Evolutionary conservation across 2,797 vertebrate species (phyloP), one percentile per base, ranked within the genome.

Genomic region (Mus caroli): DNA sequence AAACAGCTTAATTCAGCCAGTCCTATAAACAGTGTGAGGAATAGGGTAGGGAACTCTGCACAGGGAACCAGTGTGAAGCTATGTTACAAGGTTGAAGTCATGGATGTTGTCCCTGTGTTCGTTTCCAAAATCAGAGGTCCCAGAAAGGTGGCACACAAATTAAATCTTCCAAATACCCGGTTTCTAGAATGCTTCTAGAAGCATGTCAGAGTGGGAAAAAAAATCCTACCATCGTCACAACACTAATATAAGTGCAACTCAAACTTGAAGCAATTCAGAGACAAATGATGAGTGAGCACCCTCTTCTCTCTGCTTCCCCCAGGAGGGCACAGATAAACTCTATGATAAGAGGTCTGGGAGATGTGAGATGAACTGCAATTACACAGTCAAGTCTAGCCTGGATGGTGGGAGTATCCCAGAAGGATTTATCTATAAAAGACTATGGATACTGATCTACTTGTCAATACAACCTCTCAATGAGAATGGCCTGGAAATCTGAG

Each of bases 1-100:
- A 98, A 98, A 97, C 96, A 95, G 87, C 97, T 96, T 97, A 95
- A 80, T 97, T 94, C 90, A 97, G 79, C 88, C 93, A 78, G 94
- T 94, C 93, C 88, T 98, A 96, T 82, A 98, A 98, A 98, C 83
- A 96, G 77, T 91, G 40, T 97, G 76, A 97, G 96, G 58, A 86
- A 24, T 88, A 85, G 94, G 92, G 94, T 56, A 94, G 78, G 87
- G 52, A 85, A 93, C 82, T 91, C 52, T 83, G 40, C 89, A 87
- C n/a, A 95, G 28, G 87, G n/a, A 90, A 78, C 92, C 67, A 83
- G 85, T 76, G 77, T 93, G 92, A 95, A 96, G 95, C 93, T 93
- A 86, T 92, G 96, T 88, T 91, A 88, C 37, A 87, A 96, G 79
- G 91, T 77, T 89, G 85, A 97, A 94, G 77, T 97, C 26, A 85